Evolutionary conservation across 1,140 invertebrate species (phyloP), one percentile per base, ranked within the genome.

Genomic region (Cydia pomonella): DNA sequence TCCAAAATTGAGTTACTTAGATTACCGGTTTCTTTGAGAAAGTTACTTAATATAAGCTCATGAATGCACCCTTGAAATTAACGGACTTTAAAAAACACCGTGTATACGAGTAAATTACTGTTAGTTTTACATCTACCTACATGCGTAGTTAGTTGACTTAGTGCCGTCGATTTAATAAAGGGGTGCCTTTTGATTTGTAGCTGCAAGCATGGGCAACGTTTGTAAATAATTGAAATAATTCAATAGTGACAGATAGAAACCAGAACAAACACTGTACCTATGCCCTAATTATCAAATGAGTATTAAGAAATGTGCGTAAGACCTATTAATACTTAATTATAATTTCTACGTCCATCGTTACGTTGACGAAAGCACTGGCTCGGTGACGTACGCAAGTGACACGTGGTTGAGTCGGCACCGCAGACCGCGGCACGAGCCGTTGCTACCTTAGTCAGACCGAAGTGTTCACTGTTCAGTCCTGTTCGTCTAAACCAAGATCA

Each of bases 141-240:
- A 9, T 10, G 12, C 53, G 85, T 84, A 86, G 81, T 83, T 81
- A 85, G 85, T 90, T 89, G 87, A 91, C 89, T 87, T 84, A 91
- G 87, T 88, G 84, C 83, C 78, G 82, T 80, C 82, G 79, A 82
- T 85, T 92, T 90, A 92, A 91, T 92, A 90, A 87, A 89, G 84
- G 90, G 88, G 90, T 84, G 87, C 79, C 76, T 84, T 86, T 87
- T 90, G 89, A 92, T 92, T 90, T 90, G 86, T 88, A 77, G 84
- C 78, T 75, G 77, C 77, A 80, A 86, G 84, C 84, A 83, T 81
- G 73, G 82, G 81, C 83, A 73, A 25, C 63, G 75, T 79, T 80
- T 82, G 80, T 75, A 80, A 76, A 80, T 80, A 83, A 77, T 73
- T 76, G 64, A 79, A 75, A 27, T 64, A 44, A 75, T 23, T 7